phyloP scores from a whole-genome alignment of 2,797 vertebrate genomes.

The Gadopsis marmoratus region DNA sequence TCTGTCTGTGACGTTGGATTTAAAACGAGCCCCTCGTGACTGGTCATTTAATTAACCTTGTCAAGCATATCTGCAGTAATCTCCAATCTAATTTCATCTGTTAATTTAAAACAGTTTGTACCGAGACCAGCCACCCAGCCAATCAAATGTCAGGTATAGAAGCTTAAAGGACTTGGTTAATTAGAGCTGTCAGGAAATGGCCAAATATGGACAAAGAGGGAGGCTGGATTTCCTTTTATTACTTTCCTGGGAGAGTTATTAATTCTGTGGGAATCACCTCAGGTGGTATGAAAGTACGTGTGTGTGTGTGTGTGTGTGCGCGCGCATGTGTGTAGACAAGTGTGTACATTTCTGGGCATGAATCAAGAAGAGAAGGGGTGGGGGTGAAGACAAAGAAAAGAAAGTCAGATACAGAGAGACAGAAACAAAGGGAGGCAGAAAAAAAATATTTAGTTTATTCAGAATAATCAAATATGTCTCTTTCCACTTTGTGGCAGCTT shows the following conservation, averaged over 20 bases:
- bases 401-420: conserved; percentile 37
- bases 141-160: conserved; percentile 77
- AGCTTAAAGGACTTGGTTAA: conserved; percentile 74
- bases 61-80: conserved; percentile 74
- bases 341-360: conserved; percentile 14
- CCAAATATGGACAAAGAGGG: conserved; percentile 66
- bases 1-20: conserved; percentile 49
- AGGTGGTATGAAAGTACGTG: conserved; percentile 22
- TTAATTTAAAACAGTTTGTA: conserved; percentile 79
- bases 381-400: conserved; percentile 9
- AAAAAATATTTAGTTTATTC: conserved; percentile 60
- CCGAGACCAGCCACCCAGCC: conserved; percentile 76
- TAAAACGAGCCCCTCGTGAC: conserved; percentile 63
- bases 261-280: conserved; percentile 65
- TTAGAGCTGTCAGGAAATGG: conserved; percentile 78
- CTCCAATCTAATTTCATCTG: conserved; percentile 79
- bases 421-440: conserved; percentile 8
- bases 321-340: neutral
- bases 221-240: conserved; percentile 66
- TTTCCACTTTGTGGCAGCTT: conserved; percentile 74
- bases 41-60: conserved; percentile 83
- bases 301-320: conserved; percentile 8
- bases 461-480: conserved; percentile 66
- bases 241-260: conserved; percentile 71
- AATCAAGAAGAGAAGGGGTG: neutral